Percentiles rank a stretch among this genome's conserved stretches.
These are phyloP conservation scores for Ceuthmochares aereus DNA, from an alignment of 2,113 vertebrate genomes.

Conservation along the genomic window DNA sequence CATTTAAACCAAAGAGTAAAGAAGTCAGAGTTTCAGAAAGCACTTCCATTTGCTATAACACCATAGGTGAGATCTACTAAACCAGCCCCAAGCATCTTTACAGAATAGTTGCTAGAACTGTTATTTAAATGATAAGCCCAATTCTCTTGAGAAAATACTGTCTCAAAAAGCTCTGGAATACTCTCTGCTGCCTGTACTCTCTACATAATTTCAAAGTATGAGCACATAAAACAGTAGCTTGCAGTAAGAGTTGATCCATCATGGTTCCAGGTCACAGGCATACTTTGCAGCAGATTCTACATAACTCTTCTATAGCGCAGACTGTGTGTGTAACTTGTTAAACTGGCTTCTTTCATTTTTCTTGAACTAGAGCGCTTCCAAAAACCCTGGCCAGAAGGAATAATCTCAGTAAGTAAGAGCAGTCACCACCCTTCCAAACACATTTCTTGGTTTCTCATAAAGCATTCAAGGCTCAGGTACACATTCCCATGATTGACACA, in stretches of 20 bases:
- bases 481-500: not conserved
- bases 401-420: not conserved
- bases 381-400: not conserved
- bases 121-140: not conserved
- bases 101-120: not conserved
- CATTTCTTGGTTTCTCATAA: not conserved
- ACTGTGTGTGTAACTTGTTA: not conserved
- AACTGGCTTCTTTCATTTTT: not conserved
- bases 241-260: not conserved
- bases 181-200: not conserved
- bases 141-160: not conserved
- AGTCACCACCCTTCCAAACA: not conserved
- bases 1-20: not conserved
- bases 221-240: not conserved
- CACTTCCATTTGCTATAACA: not conserved
- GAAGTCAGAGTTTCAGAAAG: not conserved
- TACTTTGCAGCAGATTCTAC: not conserved
- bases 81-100: not conserved
- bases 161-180: not conserved
- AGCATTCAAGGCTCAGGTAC: not conserved
- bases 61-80: not conserved
- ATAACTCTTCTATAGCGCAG: not conserved
- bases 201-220: not conserved
- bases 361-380: not conserved
- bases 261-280: not conserved